Conservation (phyloP, 2,797 vertebrate genomes). For the Eidolon dupreanum region DNA sequence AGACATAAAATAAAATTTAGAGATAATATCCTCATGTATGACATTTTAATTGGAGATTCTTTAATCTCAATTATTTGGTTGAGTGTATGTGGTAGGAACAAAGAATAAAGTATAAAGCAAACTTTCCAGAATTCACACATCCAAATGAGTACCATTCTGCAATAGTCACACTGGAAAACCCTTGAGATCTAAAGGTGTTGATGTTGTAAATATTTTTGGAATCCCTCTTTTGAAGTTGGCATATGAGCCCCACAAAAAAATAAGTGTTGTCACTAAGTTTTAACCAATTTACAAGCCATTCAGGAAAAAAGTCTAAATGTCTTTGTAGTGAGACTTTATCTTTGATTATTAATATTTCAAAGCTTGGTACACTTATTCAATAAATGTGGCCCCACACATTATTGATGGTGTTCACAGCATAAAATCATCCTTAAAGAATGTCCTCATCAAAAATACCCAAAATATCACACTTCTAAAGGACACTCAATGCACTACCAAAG, state of each 20-base stretch:
- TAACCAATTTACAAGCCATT: not conserved
- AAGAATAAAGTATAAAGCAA: not conserved
- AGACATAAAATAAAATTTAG: not conserved
- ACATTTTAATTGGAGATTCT: not conserved
- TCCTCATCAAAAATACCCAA: not conserved
- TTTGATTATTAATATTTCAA: constrained; percentile 36
- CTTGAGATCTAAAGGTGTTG: not conserved
- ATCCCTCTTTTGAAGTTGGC: not conserved
- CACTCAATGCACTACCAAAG: not conserved
- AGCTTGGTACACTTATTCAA: not conserved
- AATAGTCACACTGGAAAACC: not conserved
- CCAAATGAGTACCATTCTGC: not conserved
- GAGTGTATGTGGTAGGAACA: not conserved
- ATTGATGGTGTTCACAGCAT: not conserved
- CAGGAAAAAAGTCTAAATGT: not conserved
- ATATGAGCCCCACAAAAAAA: not conserved
- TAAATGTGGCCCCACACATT: not conserved
- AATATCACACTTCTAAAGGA: not conserved
- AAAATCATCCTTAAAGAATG: not conserved
- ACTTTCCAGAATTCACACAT: not conserved
- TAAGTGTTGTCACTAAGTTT: not conserved
- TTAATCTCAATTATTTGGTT: not conserved
- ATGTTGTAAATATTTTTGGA: constrained; percentile 2
- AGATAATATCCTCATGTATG: not conserved
- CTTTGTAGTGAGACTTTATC: not conserved